Evolutionary conservation across 2,888 invertebrate genomes (phyloP).

Genomic region (Noctua comes): DNA sequence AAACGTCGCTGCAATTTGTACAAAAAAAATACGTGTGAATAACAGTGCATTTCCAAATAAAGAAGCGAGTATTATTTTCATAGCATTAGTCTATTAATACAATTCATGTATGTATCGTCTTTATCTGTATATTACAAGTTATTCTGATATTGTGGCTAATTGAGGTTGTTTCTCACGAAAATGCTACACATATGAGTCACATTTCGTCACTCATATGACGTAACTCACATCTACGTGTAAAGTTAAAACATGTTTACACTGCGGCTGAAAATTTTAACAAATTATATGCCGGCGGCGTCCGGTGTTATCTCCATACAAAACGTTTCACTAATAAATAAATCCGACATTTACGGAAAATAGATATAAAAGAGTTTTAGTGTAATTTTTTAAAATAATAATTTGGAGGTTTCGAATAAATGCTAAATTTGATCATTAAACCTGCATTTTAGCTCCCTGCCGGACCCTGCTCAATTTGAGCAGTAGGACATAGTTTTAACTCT

Average conservation of each 20-base stretch:
- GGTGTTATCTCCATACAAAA: conserved; percentile 15
- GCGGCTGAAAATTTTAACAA: conserved; percentile 9
- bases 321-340: conserved; percentile 5
- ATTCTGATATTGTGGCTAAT: conserved; percentile 27
- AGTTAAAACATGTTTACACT: conserved; percentile 26
- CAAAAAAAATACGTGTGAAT: conserved; percentile 28
- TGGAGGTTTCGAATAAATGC: conserved; percentile 3
- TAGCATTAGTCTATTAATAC: conserved; percentile 15
- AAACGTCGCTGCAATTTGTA: conserved; percentile 20
- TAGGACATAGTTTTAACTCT: conserved; percentile 5
- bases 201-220: conserved; percentile 17
- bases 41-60: conserved; percentile 30
- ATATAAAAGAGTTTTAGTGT: conserved; percentile 3
- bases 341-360: conserved; percentile 10
- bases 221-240: conserved; percentile 11
- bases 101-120: conserved; percentile 21
- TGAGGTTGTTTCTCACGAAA: conserved; percentile 16
- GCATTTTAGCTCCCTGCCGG: conserved; percentile 3
- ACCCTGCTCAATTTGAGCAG: conserved; percentile 3
- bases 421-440: conserved; percentile 3
- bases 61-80: conserved; percentile 34
- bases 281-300: conserved; percentile 12
- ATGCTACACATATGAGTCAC: conserved; percentile 26
- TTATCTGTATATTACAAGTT: conserved; percentile 30
- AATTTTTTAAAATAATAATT: conserved; percentile 3